Evolutionary conservation across 2,113 vertebrate genomes (phyloP), one percentile per base, ranked within the genome.

Genomic region (Oryzias woworae): DNA sequence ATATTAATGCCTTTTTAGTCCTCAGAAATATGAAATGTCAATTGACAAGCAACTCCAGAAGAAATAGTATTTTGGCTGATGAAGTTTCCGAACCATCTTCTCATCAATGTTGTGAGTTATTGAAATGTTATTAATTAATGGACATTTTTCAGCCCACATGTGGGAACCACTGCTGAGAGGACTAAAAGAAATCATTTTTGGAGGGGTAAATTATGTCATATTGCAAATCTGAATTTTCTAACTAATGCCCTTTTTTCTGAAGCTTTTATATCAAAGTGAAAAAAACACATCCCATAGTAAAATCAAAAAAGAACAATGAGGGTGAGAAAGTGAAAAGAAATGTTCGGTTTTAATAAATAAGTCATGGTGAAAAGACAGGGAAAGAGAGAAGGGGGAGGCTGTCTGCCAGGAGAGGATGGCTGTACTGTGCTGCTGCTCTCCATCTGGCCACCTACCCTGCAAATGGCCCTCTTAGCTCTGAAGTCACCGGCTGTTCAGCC

Each of bases 371-470:
- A 66, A 58, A 42, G 65, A 77, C 3, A 73, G 57, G n/a, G 52
- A 60, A 69, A 69, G 67, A 81, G 58, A 72, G 20, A 72, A 63
- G 63, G 62, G 52, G n/a, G 58, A 69, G 70, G 75, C 68, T n/a
- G 58, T 43, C 48, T 73, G 82, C 81, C 81, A 84, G 71, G 60
- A 28, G 61, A 58, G 73, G 73, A 70, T 31, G 17, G 68, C 67
- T 52, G 63, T 20, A 59, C 69, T 15, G 62, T 58, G 53, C 69
- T 72, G 80, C 62, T 41, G 62, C 62, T 51, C 69, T 82, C 85
- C 82, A 85, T 85, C 86, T 84, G 88, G 84, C 68, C 81, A 69
- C 71, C 69, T 48, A 62, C 62, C 78, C 73, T 28, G 69, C 58
- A 51, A 65, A 60, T 66, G 16, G 70, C 61, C 61, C 76, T 77